Base-by-base conservation (phyloP, 2,113 vertebrate genomes). In the Microcebus lehilahytsara region DNA sequence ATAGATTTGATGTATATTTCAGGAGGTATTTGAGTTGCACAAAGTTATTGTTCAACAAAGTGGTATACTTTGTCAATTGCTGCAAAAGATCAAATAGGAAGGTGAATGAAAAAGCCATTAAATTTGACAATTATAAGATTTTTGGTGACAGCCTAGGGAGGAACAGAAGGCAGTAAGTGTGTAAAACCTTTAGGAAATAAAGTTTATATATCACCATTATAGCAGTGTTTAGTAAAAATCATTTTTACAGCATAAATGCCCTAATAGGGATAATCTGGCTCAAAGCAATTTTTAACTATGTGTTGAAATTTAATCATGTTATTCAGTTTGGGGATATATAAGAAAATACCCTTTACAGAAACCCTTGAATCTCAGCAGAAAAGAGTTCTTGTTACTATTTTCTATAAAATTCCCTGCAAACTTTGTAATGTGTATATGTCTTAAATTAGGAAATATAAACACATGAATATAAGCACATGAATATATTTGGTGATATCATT, bases 401-500 rank as follows among this genome's bases (percentile, higher is more conserved):
- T 60, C 23, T 67, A 19, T 16, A 58, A 69, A 42, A 58, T 6
- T 5, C 13, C 40, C 19, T 34, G 69, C 12, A 74, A 58, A 32
- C 25, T 58, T 60, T 40, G 8, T 34, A 89, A 49, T n/a, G 22
- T 64, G 13, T 69, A 69, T 37, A 17, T 40, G 17, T 25, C 30
- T 75, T 77, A 49, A 13, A 62, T 64, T 13, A 77, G n/a, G 49
- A 89, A 96, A 96, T 97, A 11, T 95, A 95, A 92, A 8, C 22
- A 42, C 40, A 42, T 42, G 40, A 42, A 42, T 42, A 42, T 42
- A 42, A 98, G 96, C 94, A 98, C 95, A 83, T 62, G 72, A 71
- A 40, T 79, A 69, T 92, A 95, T 96, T 96, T 96, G 96, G 51
- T n/a, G 32, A 94, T 58, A 92, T 92, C 14, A 0, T 89, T 98